Evolutionary conservation across 92 coral and sea anemone species (phyloP).

Genomic region (Pocillopora grandis): DNA sequence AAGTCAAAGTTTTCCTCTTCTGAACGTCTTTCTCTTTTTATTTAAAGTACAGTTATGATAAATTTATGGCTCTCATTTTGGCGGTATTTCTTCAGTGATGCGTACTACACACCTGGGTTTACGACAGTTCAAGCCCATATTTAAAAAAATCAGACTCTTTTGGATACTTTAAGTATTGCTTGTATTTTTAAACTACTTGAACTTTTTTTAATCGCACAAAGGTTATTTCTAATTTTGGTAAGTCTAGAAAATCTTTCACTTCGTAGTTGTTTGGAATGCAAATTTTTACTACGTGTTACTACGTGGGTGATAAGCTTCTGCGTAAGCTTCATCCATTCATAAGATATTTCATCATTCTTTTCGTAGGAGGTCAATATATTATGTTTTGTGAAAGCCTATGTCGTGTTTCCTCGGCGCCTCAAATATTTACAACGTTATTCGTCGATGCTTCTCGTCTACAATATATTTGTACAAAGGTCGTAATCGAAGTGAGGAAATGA

Average conservation of each 20-base stretch:
- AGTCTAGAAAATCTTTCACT: not conserved
- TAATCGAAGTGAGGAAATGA: not conserved
- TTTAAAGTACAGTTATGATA: not conserved
- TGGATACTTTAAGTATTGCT: too few species aligned
- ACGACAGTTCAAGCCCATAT: too few species aligned
- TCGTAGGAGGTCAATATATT: constrained; percentile 5
- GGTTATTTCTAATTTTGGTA: not conserved
- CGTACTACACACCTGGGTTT: too few species aligned
- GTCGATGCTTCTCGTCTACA: not conserved
- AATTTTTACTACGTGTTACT: not conserved
- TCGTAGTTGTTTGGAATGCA: constrained; percentile 9
- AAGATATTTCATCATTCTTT: constrained; percentile 3
- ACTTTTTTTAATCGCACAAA: too few species aligned
- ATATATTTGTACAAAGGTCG: not conserved
- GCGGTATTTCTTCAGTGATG: constrained; percentile 1
- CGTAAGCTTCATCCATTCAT: constrained; percentile 8
- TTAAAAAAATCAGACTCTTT: too few species aligned
- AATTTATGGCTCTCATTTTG: constrained; percentile 3
- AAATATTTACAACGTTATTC: not conserved
- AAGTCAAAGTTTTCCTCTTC: not conserved
- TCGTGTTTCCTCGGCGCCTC: not conserved
- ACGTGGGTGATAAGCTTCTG: constrained; percentile 10
- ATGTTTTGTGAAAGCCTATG: not conserved
- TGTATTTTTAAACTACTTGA: too few species aligned
- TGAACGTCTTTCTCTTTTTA: not conserved